These are phyloP conservation scores for Bergia puertoricense DNA, from an alignment of 92 coral and sea anemone genomes.

Conservation along the genomic window DNA sequence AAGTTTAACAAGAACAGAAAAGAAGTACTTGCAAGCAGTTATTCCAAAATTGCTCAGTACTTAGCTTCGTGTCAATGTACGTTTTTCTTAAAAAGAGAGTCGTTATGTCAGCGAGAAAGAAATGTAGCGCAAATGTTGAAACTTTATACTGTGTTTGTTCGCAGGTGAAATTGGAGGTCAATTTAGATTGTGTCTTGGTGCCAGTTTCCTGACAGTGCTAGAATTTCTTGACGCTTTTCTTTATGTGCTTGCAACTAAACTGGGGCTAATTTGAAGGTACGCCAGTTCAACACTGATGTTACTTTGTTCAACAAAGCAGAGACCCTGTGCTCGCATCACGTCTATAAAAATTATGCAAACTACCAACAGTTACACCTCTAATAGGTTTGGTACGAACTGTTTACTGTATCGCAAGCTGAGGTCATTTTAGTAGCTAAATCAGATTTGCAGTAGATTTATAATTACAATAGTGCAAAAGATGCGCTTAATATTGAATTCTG, in stretches of 20 bases:
- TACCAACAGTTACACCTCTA: too few species aligned
- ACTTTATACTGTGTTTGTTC: neutral
- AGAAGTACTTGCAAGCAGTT: neutral
- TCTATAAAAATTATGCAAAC: too few species aligned
- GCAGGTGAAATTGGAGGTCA: slow-evolving; percentile 11
- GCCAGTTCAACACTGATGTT: neutral
- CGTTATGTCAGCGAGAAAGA: neutral
- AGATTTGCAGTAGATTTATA: too few species aligned
- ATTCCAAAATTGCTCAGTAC: too few species aligned
- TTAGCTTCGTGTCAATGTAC: neutral
- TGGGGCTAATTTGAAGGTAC: neutral
- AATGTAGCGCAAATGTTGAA: neutral
- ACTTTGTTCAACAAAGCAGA: neutral
- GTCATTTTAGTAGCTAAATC: too few species aligned
- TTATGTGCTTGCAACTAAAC: neutral
- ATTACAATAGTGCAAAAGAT: too few species aligned
- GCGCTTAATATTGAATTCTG: too few species aligned
- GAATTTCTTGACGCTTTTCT: neutral
- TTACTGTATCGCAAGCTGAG: neutral
- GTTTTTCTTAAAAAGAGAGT: neutral
- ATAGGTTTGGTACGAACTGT: neutral
- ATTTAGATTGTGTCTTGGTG: neutral
- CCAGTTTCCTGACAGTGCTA: neutral
- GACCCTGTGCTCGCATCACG: neutral
- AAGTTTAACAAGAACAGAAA: neutral